A percentile compares a stretch with the other conserved stretches of the same genome.
phyloP scores from a whole-genome alignment of 1,140 invertebrate genomes.

The Diplogasteroides magnus region DNA sequence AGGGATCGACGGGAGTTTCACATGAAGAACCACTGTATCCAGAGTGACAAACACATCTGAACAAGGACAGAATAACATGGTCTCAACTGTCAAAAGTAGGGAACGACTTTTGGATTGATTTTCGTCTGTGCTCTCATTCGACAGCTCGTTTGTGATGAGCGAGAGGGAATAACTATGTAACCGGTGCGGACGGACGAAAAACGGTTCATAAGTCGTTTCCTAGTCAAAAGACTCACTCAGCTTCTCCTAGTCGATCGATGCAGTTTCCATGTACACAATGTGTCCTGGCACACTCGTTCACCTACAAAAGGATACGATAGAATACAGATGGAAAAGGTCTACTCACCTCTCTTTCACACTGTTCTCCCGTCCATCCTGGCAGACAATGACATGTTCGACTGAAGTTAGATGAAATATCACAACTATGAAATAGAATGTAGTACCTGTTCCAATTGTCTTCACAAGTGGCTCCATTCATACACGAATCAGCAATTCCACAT shows the following conservation, averaged over 20 bases:
- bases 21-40: background rate
- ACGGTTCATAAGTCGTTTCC: too few species aligned
- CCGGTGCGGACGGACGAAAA: too few species aligned
- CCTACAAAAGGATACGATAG: too few species aligned
- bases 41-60: background rate
- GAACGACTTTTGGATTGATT: too few species aligned
- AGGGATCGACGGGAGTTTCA: background rate
- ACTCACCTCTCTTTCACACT: conserved; percentile 46
- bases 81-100: too few species aligned
- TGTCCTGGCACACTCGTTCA: conserved; percentile 39
- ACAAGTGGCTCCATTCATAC: conserved; percentile 44
- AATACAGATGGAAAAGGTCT: too few species aligned
- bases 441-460: conserved; percentile 42
- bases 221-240: background rate
- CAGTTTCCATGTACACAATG: conserved; percentile 38
- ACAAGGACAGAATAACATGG: conserved; percentile 25
- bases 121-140: too few species aligned
- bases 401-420: background rate
- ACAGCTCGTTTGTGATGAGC: too few species aligned
- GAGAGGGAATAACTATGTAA: too few species aligned
- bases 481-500: conserved; percentile 37
- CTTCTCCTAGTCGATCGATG: conserved; percentile 49
- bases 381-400: conserved; percentile 32
- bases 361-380: conserved; percentile 41
- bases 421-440: background rate